phyloP scores from a whole-genome alignment of 2,113 vertebrate species.

The Thermophis baileyi region DNA sequence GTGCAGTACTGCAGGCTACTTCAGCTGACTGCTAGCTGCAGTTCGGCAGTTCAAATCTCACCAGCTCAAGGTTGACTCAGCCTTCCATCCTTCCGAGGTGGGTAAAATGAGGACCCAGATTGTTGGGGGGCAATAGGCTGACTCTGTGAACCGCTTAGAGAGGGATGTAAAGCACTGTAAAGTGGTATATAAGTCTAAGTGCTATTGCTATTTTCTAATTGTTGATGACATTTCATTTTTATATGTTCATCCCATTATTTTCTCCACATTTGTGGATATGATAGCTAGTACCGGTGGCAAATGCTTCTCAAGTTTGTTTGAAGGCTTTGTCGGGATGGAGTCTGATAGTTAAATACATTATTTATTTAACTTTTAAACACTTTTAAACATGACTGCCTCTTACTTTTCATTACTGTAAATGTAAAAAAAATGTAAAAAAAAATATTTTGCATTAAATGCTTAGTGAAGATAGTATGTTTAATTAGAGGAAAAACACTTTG shows the following conservation, averaged over 20 bases:
- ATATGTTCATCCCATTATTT: not conserved
- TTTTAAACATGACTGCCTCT: not conserved
- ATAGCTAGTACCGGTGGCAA: not conserved
- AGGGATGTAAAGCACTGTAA: too few relatives aligned
- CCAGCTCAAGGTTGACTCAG: too few relatives aligned
- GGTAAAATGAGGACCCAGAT: too few relatives aligned
- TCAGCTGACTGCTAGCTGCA: too few relatives aligned
- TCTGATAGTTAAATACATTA: not conserved
- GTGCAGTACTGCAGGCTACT: too few relatives aligned
- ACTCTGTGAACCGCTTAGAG: too few relatives aligned
- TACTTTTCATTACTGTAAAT: not conserved
- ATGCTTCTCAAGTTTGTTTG: not conserved
- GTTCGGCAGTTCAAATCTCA: too few relatives aligned
- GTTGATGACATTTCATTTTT: not conserved
- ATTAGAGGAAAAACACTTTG: not conserved
- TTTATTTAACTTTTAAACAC: not conserved
- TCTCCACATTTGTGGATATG: not conserved
- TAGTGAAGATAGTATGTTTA: not conserved
- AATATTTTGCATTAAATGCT: not conserved
- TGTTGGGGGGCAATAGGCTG: too few relatives aligned
- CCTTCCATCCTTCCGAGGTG: too few relatives aligned
- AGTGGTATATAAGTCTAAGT: too few relatives aligned
- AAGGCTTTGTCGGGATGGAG: not conserved
- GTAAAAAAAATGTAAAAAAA: not conserved
- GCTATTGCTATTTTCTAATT: not conserved